Evolutionary conservation across 2,113 vertebrate species (phyloP).

Genomic region (Chaetorhynchus papuensis): DNA sequence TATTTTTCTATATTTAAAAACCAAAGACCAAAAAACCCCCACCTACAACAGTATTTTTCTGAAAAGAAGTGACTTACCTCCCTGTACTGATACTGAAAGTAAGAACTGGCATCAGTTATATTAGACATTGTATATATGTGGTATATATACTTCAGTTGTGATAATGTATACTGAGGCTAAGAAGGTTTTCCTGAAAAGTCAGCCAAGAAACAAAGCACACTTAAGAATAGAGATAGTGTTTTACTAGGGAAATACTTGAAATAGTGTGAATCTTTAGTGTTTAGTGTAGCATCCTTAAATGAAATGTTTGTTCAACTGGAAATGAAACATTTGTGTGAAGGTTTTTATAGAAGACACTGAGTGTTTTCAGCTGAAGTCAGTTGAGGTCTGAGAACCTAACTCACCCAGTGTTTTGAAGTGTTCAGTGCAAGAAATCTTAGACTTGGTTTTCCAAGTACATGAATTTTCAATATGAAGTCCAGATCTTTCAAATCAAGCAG

Average conservation of each 20-base stretch:
- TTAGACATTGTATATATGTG: neutral
- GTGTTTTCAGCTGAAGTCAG: neutral
- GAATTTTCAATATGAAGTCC: neutral
- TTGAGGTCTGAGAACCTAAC: neutral
- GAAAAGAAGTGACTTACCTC: neutral
- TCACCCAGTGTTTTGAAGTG: neutral
- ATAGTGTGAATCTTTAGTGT: neutral
- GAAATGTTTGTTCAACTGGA: neutral
- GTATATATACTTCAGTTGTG: neutral
- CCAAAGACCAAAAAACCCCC: accelerated
- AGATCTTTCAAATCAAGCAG: neutral
- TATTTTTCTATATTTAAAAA: neutral
- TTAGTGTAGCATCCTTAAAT: neutral
- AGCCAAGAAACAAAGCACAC: neutral
- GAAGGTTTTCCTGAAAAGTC: neutral
- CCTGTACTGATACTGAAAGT: neutral
- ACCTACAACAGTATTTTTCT: neutral
- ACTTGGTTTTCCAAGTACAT: neutral
- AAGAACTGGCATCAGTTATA: neutral
- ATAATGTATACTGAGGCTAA: neutral
- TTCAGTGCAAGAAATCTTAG: neutral
- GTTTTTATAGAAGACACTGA: neutral
- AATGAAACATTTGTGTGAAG: neutral
- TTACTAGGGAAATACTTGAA: neutral
- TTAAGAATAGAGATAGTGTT: neutral